phyloP scores from a whole-genome alignment of 2,888 invertebrate species.

The Gisinianus flammeolus region DNA sequence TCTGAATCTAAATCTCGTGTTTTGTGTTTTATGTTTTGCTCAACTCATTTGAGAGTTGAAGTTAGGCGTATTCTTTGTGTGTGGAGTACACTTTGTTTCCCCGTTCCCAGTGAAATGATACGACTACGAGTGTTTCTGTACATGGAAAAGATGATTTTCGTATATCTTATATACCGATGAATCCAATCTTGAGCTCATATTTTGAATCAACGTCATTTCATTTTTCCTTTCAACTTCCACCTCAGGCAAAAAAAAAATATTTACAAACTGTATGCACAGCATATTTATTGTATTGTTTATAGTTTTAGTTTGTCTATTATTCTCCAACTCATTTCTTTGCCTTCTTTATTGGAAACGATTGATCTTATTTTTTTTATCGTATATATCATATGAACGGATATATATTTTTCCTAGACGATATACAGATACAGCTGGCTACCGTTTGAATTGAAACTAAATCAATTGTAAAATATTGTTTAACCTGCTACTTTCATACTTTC shows the following conservation, averaged over 20 bases:
- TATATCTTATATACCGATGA: neutral
- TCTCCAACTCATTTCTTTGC: neutral
- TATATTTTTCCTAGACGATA: neutral
- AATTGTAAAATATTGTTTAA: conserved; percentile 9
- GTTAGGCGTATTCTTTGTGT: neutral
- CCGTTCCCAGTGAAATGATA: too few species aligned
- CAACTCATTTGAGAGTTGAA: neutral
- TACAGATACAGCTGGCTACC: neutral
- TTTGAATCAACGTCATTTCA: conserved; percentile 12
- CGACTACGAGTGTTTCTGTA: too few species aligned
- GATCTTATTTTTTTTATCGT: neutral
- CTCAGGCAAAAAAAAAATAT: neutral
- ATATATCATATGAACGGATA: neutral
- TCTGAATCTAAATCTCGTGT: neutral
- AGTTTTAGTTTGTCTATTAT: neutral
- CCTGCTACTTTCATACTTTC: conserved; percentile 8
- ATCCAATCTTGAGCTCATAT: conserved; percentile 5
- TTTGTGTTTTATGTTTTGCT: neutral
- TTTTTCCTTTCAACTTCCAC: neutral
- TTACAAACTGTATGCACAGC: neutral
- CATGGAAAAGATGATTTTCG: too few species aligned
- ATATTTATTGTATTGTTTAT: neutral
- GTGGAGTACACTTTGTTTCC: neutral
- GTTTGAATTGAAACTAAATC: neutral
- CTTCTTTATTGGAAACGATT: neutral